phyloP scores from a whole-genome alignment of 2,888 invertebrate genomes.

The Drosophila sordidula region DNA sequence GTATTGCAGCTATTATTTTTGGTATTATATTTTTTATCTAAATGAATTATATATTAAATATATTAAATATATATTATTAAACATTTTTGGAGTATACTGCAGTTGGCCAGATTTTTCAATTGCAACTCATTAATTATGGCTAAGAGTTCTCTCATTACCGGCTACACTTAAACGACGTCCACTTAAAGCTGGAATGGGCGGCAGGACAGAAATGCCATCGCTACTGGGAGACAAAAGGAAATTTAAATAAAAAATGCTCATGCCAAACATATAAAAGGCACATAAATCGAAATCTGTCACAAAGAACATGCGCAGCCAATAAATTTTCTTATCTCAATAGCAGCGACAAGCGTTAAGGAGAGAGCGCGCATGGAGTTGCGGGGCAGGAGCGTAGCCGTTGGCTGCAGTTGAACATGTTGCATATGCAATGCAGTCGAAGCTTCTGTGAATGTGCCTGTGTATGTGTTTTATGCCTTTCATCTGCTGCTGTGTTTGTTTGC shows the following conservation, averaged over 20 bases:
- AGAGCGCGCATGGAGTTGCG: conserved; percentile 25
- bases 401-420: conserved; percentile 70
- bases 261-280: conserved; percentile 71
- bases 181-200: conserved; percentile 40
- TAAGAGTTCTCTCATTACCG: conserved; percentile 39
- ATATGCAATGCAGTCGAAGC: conserved; percentile 62
- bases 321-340: conserved; percentile 83
- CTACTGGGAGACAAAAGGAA: conserved; percentile 48
- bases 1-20: too few species aligned
- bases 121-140: conserved; percentile 50
- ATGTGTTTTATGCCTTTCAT: conserved; percentile 60
- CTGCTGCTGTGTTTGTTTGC: conserved; percentile 55
- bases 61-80: too few species aligned
- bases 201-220: conserved; percentile 13
- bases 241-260: conserved; percentile 63
- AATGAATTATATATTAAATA: too few species aligned
- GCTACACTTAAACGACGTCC: conserved; percentile 46
- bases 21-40: too few species aligned
- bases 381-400: conserved; percentile 41
- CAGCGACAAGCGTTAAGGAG: conserved; percentile 77
- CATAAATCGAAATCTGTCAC: conserved; percentile 82
- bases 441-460: conserved; percentile 6
- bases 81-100: neutral
- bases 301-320: conserved; percentile 80
- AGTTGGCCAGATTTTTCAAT: conserved; percentile 55